A percentile compares a stretch with the other conserved stretches of the same genome.
Conservation (phyloP, 2,888 invertebrate species). For the Seladonia tumulorum region DNA sequence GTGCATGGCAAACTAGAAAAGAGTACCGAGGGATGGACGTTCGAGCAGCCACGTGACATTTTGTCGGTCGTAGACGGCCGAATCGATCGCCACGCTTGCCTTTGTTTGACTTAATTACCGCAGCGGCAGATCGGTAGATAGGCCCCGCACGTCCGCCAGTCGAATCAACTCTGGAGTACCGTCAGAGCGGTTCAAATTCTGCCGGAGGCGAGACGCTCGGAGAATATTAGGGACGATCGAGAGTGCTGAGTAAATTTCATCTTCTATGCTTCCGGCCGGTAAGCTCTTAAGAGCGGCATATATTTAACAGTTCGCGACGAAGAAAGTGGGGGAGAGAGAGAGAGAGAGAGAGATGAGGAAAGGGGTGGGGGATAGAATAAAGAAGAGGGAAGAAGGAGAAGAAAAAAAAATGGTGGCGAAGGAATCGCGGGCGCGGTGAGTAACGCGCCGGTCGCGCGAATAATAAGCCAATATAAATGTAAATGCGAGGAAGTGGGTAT, state of each 20-base stretch:
- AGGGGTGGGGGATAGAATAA: background rate
- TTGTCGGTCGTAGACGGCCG: constrained; percentile 60
- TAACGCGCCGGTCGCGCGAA: constrained; percentile 61
- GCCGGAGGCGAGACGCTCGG: constrained; percentile 47
- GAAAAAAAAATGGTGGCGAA: background rate
- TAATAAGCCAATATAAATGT: constrained; percentile 75
- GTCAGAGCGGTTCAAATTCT: constrained; percentile 49
- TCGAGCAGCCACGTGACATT: constrained; percentile 65
- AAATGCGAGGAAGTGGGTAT: constrained; percentile 64
- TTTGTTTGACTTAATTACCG: constrained; percentile 74
- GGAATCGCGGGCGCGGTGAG: constrained; percentile 38
- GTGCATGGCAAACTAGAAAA: constrained; percentile 12
- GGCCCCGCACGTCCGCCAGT: constrained; percentile 63
- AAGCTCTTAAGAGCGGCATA: constrained; percentile 67
- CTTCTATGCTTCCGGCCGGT: constrained; percentile 63
- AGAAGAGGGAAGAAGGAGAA: constrained; percentile 1
- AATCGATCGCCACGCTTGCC: constrained; percentile 73
- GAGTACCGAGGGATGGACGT: background rate
- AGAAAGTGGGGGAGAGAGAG: constrained; percentile 17
- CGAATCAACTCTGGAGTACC: constrained; percentile 49
- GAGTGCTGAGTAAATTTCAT: constrained; percentile 71
- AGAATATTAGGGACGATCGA: constrained; percentile 67
- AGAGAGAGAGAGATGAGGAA: background rate
- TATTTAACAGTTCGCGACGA: constrained; percentile 35
- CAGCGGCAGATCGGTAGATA: constrained; percentile 70